These are phyloP conservation scores for Gyps fulvus DNA, from an alignment of 2,113 vertebrate genomes.

Conservation along the genomic window DNA sequence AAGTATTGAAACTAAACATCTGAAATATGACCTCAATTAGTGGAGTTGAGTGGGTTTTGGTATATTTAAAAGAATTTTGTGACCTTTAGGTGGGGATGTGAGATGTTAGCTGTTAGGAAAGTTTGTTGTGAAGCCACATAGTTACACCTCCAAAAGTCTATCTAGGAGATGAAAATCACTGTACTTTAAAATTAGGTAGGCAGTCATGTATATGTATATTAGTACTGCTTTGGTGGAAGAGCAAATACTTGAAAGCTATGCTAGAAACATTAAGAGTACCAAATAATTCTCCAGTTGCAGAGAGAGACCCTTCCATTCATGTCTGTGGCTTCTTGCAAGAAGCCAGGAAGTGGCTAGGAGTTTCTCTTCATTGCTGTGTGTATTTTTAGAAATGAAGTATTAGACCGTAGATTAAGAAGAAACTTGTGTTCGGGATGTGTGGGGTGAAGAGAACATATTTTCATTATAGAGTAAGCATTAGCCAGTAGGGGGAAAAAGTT, in stretches of 20 bases:
- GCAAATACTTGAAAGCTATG: background rate
- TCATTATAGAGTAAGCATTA: background rate
- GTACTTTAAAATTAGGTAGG: background rate
- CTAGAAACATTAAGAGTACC: background rate
- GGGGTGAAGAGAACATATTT: conserved; percentile 17
- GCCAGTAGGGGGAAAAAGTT: background rate
- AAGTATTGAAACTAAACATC: background rate
- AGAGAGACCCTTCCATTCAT: conserved; percentile 13
- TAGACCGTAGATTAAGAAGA: background rate
- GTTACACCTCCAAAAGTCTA: background rate
- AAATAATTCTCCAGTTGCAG: conserved; percentile 35
- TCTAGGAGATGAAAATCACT: background rate
- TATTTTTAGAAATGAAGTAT: conserved; percentile 54
- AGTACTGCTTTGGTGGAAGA: background rate
- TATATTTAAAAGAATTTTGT: background rate
- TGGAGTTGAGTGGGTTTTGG: background rate
- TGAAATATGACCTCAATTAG: background rate
- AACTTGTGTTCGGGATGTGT: conserved; percentile 30
- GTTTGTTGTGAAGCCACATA: background rate
- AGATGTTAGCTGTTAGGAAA: background rate
- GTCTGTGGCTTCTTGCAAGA: conserved; percentile 36
- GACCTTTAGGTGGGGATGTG: background rate
- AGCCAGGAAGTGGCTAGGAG: conserved; percentile 41
- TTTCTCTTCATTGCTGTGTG: conserved; percentile 11
- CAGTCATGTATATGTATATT: background rate